Base-by-base conservation (phyloP, 1,140 invertebrate species). In the Cephus cinctus region DNA sequence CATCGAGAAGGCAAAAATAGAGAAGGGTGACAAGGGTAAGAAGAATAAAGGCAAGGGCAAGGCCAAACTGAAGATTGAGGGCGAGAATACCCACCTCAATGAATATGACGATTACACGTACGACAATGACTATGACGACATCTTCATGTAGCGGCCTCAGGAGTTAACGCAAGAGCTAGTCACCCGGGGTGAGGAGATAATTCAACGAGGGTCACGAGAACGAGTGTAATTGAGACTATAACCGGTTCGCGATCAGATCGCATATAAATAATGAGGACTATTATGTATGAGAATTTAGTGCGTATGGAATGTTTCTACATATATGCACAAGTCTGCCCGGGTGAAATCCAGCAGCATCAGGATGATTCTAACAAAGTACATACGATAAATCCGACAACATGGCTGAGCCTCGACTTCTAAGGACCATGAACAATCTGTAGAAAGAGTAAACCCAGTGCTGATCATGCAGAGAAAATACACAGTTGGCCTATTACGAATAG, bases 1-100 rank as follows among this genome's bases (percentile, higher is more conserved):
- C 56, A 82, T 86, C 54, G 90, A 93, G 69, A 93, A 93, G 71
- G 77, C 85, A 47, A 93, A 92, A 76, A 73, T 87, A 18, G 86
- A 91, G 67, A 88, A 89, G 72, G 81, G 80, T 16, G 81, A 86
- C 20, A 87, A 85, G 59, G 57, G 78, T 27, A 90, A 88, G 72
- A 89, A 90, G 66, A 79, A 75, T 14, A 85, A 85, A 63, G 75
- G 78, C 31, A 90, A 90, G 70, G 83, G 83, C 48, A 90, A 90
- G 69, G 86, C 84, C 1, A 88, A 88, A 69, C 76, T 91, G 58
- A 87, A 86, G 73, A 78, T 89, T 25, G 86, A 88, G 59, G 85
- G 84, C 39, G 83, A 86, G 54, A 86, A 86, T 77, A 77, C 79
- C 52, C 77, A 80, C 50, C 65, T 75, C 6, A 78, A 72, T 51